Percentiles rank a stretch among this genome's conserved stretches.
Conservation (phyloP, 1,140 invertebrate genomes). For the Whitmania pigra region DNA sequence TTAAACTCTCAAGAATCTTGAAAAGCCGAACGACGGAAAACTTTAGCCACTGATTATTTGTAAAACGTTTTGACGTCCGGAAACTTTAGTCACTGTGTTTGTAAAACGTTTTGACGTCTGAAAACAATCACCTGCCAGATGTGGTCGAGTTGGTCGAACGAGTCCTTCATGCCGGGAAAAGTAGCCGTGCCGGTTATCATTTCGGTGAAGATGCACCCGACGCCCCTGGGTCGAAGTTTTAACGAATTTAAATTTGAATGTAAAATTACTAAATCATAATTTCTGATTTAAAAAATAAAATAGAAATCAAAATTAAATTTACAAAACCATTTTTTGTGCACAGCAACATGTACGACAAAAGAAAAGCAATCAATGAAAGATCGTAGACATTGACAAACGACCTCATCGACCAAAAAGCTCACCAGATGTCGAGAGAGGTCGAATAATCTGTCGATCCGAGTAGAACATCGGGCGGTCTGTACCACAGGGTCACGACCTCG, state of each 20-base stretch:
- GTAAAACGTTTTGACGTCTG: not conserved
- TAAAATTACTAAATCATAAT: not conserved
- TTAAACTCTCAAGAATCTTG: too few species aligned
- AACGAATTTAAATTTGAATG: not conserved
- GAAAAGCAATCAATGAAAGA: too few species aligned
- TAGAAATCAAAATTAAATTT: too few species aligned
- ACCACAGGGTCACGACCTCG: conserved; percentile 63
- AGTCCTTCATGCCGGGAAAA: conserved; percentile 71
- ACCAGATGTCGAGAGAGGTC: conserved; percentile 76
- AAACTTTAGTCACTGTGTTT: not conserved
- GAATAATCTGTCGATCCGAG: conserved; percentile 91
- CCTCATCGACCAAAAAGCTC: conserved; percentile 51
- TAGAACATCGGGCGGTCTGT: conserved; percentile 84
- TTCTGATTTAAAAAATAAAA: not conserved
- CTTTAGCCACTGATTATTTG: too few species aligned
- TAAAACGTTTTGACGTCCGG: not conserved
- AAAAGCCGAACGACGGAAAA: too few species aligned
- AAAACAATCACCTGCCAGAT: conserved; percentile 68
- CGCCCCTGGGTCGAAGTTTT: conserved; percentile 46
- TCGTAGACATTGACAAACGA: too few species aligned
- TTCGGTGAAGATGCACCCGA: conserved; percentile 62
- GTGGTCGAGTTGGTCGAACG: conserved; percentile 86
- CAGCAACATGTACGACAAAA: too few species aligned
- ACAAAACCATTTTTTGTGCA: too few species aligned
- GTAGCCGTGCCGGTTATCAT: conserved; percentile 56